Evolutionary conservation across 2,113 vertebrate species (phyloP).

Genomic region (Gallinago jamesoni): DNA sequence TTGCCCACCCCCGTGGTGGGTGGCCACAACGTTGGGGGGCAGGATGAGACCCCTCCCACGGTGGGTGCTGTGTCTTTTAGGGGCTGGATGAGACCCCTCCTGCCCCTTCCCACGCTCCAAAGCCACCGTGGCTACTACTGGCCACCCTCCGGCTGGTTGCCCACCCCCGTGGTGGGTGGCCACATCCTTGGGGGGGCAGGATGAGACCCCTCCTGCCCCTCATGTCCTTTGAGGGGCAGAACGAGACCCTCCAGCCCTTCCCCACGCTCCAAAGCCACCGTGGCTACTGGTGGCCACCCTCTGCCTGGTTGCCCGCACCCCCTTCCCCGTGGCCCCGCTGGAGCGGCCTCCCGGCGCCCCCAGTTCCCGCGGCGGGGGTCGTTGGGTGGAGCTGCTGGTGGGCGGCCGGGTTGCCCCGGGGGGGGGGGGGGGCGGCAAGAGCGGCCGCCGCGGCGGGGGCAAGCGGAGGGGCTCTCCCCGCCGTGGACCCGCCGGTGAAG

Average conservation of each 20-base stretch:
- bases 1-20: no score
- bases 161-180: no score
- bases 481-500: constrained; percentile 74
- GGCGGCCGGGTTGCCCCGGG: constrained; percentile 63
- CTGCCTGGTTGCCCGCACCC: fast-evolving
- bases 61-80: no score
- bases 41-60: not conserved
- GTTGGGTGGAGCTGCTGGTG: constrained; percentile 64
- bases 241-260: not conserved
- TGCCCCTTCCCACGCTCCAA: no score
- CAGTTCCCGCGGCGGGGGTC: constrained; percentile 49
- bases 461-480: constrained; percentile 76
- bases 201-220: no score
- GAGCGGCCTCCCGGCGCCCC: constrained; percentile 38
- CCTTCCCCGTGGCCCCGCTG: constrained; percentile 29
- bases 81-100: no score
- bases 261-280: fast-evolving
- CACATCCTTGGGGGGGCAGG: no score
- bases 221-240: no score
- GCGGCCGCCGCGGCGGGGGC: constrained; percentile 66
- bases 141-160: no score
- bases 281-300: not conserved
- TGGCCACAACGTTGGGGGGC: not conserved
- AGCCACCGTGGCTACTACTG: no score
- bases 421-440: constrained; percentile 67